Base-by-base conservation (phyloP, 2,888 invertebrate species). In the Lacanobia oleracea region DNA sequence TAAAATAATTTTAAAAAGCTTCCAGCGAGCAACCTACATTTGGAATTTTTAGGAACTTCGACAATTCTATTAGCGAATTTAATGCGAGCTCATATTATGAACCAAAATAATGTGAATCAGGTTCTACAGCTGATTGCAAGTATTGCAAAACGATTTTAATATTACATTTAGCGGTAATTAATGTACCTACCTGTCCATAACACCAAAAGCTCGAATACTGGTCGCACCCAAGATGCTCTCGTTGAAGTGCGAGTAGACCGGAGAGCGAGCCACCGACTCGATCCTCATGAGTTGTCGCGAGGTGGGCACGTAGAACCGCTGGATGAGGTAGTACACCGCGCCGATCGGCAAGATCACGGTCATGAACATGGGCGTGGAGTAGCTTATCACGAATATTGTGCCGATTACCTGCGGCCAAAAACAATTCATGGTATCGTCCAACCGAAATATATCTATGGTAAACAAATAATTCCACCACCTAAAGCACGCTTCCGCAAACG, bases 231-330 rank as follows among this genome's bases (percentile, higher is more conserved):
- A 98, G 63, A 99, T 97, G 56, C 98, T 99, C 96, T 99, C 99
- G 48, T 98, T 98, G 89, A 99, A 99, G 94, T 99, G 99, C 10
- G 99, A 99, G 95, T 99, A 99, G 87, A 99, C 98, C 0, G 99
- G 99, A 48, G 99, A 99, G 74, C 99, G 97, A 0, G 99, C 98
- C 0, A 99, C 97, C 0, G 99, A 99, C 92, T 99, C 98, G 76
- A 99, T 95, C 67, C 99, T 97, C 96, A 99, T 99, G 85, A 99
- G 94, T 91, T 99, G 99, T 53, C 99, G 96, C 5, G 99, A 99
- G 0, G 99, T 98, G 8, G 98, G 98, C 81, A 99, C 98, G 94
- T 99, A 99, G 95, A 99, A 98, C 84, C 98, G 97, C 97, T 99
- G 98, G 81, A 98, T 97, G 85, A 98, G 97, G 93, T 98, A 98